Conservation (phyloP, 2,113 vertebrate species). For the Toxotes chatareus region DNA sequence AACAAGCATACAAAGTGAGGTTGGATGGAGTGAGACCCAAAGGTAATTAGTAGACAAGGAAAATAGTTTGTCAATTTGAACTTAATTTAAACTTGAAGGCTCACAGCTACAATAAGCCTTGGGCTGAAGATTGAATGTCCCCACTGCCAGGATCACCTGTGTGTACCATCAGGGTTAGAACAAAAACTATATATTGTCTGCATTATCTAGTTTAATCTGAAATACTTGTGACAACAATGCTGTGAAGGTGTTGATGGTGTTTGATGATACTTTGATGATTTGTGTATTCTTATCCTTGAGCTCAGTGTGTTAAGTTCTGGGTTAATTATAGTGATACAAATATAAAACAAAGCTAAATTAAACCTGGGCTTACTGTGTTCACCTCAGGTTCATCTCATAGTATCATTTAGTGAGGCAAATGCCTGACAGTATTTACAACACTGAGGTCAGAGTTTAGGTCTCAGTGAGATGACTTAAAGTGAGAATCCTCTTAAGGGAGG, state of each 20-base stretch:
- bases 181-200: background rate
- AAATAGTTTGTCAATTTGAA: background rate
- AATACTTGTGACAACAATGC: background rate
- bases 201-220: background rate
- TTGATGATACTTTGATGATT: background rate
- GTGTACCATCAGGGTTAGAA: background rate
- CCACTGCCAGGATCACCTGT: background rate
- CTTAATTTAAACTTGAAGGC: background rate
- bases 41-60: background rate
- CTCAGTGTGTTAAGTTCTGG: background rate
- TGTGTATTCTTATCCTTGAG: background rate
- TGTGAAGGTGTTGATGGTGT: background rate
- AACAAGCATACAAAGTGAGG: too few species aligned
- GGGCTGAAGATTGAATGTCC: background rate
- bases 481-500: background rate
- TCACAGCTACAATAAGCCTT: background rate
- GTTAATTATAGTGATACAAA: background rate
- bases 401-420: too few species aligned
- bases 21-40: too few species aligned
- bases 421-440: too few species aligned
- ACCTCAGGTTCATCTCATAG: too few species aligned
- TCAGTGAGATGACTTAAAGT: background rate
- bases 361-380: too few species aligned
- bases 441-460: background rate
- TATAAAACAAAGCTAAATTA: background rate